Evolutionary conservation across 2,888 invertebrate genomes (phyloP).

Genomic region (Drosophila limbata): DNA sequence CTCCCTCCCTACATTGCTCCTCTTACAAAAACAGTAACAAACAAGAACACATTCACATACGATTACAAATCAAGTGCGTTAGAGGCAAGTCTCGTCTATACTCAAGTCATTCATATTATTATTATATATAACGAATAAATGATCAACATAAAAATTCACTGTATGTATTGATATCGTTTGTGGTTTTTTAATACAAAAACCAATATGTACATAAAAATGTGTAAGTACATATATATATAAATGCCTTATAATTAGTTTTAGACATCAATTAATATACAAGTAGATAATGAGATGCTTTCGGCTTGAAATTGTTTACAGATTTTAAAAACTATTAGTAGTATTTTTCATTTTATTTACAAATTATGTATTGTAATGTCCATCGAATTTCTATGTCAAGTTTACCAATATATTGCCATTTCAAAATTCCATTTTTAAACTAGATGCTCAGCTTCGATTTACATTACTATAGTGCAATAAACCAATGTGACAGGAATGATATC

Average conservation of each 20-base stretch:
- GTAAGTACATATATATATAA: not conserved
- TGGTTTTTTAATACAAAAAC: no score
- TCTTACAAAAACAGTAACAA: not conserved
- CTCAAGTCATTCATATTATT: slow-evolving; percentile 53
- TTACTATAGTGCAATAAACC: not conserved
- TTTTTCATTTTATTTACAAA: slow-evolving; percentile 2
- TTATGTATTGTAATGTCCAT: not conserved
- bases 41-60: not conserved
- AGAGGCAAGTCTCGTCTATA: slow-evolving; percentile 40
- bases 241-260: not conserved
- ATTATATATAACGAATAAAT: slow-evolving; percentile 59
- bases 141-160: slow-evolving; percentile 29
- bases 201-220: no score
- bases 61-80: slow-evolving; percentile 36
- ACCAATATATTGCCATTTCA: no score
- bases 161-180: not conserved
- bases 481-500: not conserved
- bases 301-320: not conserved
- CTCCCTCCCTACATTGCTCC: no score
- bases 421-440: no score
- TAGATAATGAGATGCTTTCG: not conserved
- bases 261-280: slow-evolving; percentile 4
- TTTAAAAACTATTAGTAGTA: not conserved
- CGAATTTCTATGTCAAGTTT: no score
- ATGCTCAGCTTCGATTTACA: not conserved